Evolutionary conservation across 2,797 vertebrate genomes (phyloP).

Genomic region (Potorous gilbertii): DNA sequence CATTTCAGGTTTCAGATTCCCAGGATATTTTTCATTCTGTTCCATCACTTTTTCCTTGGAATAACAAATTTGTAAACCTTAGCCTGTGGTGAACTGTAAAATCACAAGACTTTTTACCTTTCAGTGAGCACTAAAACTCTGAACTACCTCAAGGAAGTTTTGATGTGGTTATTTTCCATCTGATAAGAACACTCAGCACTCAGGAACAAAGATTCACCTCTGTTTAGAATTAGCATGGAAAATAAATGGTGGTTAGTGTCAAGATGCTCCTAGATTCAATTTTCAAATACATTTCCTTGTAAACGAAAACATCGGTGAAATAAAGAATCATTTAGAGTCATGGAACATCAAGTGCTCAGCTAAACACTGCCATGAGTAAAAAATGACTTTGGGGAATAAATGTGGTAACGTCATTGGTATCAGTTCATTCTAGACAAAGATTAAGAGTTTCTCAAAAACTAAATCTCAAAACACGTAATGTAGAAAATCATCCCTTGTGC

Average conservation of each 20-base stretch:
- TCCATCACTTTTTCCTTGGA: not conserved
- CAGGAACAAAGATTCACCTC: slow-evolving; percentile 25
- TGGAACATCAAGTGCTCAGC: slow-evolving; percentile 52
- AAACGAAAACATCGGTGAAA: slow-evolving; percentile 49
- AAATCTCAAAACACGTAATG: slow-evolving; percentile 78
- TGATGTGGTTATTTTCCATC: not conserved
- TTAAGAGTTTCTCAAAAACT: slow-evolving; percentile 77
- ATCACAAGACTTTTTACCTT: not conserved
- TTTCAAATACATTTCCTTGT: slow-evolving; percentile 53
- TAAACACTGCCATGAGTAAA: slow-evolving; percentile 65
- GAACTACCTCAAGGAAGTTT: not conserved
- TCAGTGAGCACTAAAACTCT: slow-evolving; percentile 17
- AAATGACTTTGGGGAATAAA: slow-evolving; percentile 68
- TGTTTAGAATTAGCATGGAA: slow-evolving; percentile 12
- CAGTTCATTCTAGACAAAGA: slow-evolving; percentile 65
- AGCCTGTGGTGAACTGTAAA: not conserved
- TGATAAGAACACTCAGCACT: not conserved
- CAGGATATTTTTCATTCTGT: not conserved
- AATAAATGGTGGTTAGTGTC: not conserved
- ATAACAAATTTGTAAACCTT: not conserved
- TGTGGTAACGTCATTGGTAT: slow-evolving; percentile 75
- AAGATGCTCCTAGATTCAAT: slow-evolving; percentile 3
- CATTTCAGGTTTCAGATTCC: not conserved
- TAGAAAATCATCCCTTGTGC: slow-evolving; percentile 68
- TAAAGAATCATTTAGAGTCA: slow-evolving; percentile 41